Evolutionary conservation across 1,140 invertebrate species (phyloP).

Genomic region (Macrobrachium rosenbergii): DNA sequence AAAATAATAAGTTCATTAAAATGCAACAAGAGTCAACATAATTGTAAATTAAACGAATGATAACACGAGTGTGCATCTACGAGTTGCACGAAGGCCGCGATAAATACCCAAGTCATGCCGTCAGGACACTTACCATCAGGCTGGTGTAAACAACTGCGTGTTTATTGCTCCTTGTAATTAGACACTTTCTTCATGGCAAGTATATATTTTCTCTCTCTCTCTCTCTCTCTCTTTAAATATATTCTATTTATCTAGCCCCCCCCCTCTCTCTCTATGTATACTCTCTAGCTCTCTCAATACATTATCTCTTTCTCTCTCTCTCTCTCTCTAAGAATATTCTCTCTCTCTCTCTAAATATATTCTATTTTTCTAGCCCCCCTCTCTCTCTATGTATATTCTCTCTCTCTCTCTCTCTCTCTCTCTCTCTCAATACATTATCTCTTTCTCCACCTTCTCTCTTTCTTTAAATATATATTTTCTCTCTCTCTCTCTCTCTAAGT

Average conservation of each 20-base stretch:
- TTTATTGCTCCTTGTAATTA: too few relatives aligned
- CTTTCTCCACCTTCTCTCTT: not conserved
- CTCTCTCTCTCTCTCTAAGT: not conserved
- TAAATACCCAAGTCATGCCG: too few relatives aligned
- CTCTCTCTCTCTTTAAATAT: constrained; percentile 29
- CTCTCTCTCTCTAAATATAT: constrained; percentile 7
- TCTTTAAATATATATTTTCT: not conserved
- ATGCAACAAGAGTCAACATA: not conserved
- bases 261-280: too few relatives aligned
- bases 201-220: constrained; percentile 13
- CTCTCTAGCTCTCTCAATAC: constrained; percentile 33
- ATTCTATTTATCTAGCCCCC: too few relatives aligned
- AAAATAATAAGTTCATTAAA: not conserved
- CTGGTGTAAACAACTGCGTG: too few relatives aligned
- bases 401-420: not conserved
- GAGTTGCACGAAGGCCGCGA: too few relatives aligned
- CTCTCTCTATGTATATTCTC: not conserved
- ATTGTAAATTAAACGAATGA: too few relatives aligned
- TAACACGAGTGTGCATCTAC: too few relatives aligned
- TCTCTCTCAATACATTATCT: not conserved
- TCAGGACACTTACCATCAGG: too few relatives aligned
- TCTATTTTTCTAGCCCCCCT: not conserved
- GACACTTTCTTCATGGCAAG: too few relatives aligned
- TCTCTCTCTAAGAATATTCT: constrained; percentile 13
- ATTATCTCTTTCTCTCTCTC: constrained; percentile 41